phyloP scores from a whole-genome alignment of 2,888 invertebrate species.

The Abscondita cerata region DNA sequence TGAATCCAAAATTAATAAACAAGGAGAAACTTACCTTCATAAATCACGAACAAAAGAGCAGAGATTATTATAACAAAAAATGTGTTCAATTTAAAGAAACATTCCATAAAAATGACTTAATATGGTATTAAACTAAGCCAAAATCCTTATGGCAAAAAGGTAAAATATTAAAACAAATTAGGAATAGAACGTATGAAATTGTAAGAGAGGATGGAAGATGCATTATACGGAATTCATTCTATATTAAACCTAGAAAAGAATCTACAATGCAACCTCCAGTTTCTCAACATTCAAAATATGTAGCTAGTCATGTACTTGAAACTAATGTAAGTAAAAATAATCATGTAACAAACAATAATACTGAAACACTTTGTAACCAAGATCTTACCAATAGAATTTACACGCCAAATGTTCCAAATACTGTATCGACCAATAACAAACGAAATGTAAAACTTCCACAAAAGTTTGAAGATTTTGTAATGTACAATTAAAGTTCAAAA shows the following conservation, averaged over 20 bases:
- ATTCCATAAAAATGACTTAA: background rate
- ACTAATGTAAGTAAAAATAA: no score
- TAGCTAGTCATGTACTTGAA: background rate
- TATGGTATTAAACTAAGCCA: constrained; percentile 11
- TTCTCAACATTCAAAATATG: background rate
- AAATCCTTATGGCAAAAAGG: constrained; percentile 12
- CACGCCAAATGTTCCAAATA: no score
- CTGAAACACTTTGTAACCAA: no score
- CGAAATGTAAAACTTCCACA: no score
- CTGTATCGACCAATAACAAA: no score
- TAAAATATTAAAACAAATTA: background rate
- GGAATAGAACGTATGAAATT: background rate
- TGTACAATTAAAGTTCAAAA: no score
- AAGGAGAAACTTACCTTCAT: background rate
- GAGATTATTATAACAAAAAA: background rate
- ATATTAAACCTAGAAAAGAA: background rate
- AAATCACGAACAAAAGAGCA: background rate
- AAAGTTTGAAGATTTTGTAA: no score
- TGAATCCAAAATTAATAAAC: background rate
- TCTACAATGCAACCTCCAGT: background rate
- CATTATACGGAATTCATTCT: background rate
- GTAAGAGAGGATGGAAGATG: background rate
- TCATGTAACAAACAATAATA: no score
- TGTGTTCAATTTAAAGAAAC: background rate
- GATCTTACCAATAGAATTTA: no score